phyloP scores from a whole-genome alignment of 2,797 vertebrate species.

The Setipinna tenuifilis region DNA sequence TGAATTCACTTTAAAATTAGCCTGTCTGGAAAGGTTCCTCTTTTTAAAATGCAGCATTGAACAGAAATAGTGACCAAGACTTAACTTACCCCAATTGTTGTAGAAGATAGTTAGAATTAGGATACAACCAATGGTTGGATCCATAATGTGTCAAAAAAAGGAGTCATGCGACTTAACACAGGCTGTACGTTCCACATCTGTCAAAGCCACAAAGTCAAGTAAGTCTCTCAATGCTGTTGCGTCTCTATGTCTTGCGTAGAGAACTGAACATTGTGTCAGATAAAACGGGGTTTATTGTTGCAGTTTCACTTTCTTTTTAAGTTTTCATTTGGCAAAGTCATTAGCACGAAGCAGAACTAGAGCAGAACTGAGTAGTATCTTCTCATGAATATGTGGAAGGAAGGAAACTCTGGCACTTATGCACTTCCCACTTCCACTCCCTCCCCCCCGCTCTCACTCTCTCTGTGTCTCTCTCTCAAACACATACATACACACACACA shows the following conservation, averaged over 20 bases:
- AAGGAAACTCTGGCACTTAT: not conserved
- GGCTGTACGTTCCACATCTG: not conserved
- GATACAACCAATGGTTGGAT: not conserved
- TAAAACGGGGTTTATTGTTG: not conserved
- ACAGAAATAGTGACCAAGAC: not conserved
- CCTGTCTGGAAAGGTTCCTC: not conserved
- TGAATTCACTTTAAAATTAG: not conserved
- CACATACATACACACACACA: constrained; percentile 2
- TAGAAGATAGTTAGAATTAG: not conserved
- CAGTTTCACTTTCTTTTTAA: constrained; percentile 2
- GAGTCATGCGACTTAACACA: not conserved
- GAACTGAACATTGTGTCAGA: not conserved
- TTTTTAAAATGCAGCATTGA: not conserved
- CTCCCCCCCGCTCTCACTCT: no score
- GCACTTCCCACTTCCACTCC: no score
- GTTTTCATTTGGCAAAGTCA: not conserved
- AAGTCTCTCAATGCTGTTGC: not conserved
- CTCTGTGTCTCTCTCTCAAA: not conserved
- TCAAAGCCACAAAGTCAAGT: not conserved
- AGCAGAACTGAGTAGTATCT: not conserved
- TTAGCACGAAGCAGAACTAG: not conserved
- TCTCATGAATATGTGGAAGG: not conserved
- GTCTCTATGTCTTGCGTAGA: not conserved
- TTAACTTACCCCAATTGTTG: not conserved
- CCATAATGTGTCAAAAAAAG: not conserved